phyloP scores from a whole-genome alignment of 2,888 invertebrate species.

The Rhagium mordax region DNA sequence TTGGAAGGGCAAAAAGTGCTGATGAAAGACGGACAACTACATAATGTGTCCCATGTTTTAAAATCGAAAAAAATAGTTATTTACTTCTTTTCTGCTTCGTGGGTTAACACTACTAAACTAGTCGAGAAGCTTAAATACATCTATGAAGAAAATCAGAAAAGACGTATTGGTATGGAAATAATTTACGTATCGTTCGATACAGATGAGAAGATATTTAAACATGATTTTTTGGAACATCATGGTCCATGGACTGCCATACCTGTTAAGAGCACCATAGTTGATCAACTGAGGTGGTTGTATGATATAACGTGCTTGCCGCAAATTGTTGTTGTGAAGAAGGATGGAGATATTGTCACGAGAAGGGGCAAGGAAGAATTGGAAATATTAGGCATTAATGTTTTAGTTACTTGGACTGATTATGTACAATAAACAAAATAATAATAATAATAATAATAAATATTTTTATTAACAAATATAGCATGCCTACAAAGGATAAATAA shows the following conservation, averaged over 20 bases:
- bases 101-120: slow-evolving; percentile 44
- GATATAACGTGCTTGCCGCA: slow-evolving; percentile 53
- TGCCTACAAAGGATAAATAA: too few species aligned
- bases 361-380: slow-evolving; percentile 53
- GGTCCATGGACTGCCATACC: slow-evolving; percentile 56
- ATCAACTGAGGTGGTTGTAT: slow-evolving; percentile 52
- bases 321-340: slow-evolving; percentile 49
- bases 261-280: slow-evolving; percentile 41
- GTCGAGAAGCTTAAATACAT: slow-evolving; percentile 46
- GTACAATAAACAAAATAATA: too few species aligned
- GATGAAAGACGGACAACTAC: slow-evolving; percentile 45
- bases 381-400: slow-evolving; percentile 49
- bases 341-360: slow-evolving; percentile 52
- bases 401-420: slow-evolving; percentile 55
- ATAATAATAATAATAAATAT: too few species aligned
- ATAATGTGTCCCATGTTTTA: slow-evolving; percentile 42
- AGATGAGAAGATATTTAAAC: slow-evolving; percentile 46
- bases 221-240: slow-evolving; percentile 50
- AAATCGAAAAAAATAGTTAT: slow-evolving; percentile 48
- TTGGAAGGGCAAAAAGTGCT: slow-evolving; percentile 47
- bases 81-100: slow-evolving; percentile 53
- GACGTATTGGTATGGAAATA: slow-evolving; percentile 50
- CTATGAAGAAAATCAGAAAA: slow-evolving; percentile 52
- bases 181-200: slow-evolving; percentile 56
- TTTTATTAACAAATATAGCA: too few species aligned